Conservation (phyloP, 2,888 invertebrate species). For the Stomorhina lunata region DNA sequence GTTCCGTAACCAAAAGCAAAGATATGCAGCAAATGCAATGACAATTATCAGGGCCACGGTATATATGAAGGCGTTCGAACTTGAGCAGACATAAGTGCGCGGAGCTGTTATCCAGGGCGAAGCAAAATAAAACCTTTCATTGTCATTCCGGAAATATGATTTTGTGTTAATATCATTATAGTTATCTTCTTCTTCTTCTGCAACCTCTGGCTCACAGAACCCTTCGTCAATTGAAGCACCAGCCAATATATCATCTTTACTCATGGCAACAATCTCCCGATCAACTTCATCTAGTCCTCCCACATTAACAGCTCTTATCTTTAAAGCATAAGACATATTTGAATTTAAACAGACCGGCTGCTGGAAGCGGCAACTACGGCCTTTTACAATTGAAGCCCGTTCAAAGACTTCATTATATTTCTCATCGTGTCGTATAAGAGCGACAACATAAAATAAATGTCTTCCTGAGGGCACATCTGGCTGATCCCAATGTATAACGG, state of each 20-base stretch:
- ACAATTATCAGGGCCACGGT: conserved; percentile 58
- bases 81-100: conserved; percentile 31
- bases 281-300: conserved; percentile 65
- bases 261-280: conserved; percentile 48
- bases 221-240: conserved; percentile 48
- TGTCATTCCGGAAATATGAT: conserved; percentile 4
- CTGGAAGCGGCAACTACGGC: conserved; percentile 67
- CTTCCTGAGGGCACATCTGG: conserved; percentile 81
- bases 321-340: conserved; percentile 62
- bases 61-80: conserved; percentile 43
- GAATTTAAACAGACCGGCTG: conserved; percentile 67
- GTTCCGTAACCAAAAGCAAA: conserved; percentile 67
- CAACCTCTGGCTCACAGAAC: conserved; percentile 42
- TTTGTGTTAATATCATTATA: background rate
- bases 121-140: conserved; percentile 53
- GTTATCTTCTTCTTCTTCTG: background rate
- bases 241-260: conserved; percentile 47
- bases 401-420: conserved; percentile 60
- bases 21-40: conserved; percentile 47
- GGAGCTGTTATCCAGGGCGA: conserved; percentile 58
- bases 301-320: conserved; percentile 72
- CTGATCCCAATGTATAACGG: conserved; percentile 79
- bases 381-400: conserved; percentile 62
- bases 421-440: conserved; percentile 53
- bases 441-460: conserved; percentile 82